Evolutionary conservation across 2,888 invertebrate species (phyloP).

Genomic region (Hofmannophila pseudospretella): DNA sequence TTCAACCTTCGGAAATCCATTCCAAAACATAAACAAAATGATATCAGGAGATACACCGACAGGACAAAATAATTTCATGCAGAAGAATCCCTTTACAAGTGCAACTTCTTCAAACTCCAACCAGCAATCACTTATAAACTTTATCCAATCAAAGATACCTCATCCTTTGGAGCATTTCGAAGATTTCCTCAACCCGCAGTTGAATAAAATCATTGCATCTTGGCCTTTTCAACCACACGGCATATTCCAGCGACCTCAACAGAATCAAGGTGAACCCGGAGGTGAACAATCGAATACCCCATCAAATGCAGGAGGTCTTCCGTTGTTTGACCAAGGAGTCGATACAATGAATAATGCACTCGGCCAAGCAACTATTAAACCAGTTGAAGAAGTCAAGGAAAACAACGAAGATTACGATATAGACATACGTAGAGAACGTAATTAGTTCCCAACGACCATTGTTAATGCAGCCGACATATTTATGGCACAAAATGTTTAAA

Average conservation of each 20-base stretch:
- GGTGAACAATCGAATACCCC: not conserved
- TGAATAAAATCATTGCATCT: not conserved
- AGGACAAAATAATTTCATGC: too few species aligned
- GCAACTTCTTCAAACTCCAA: not conserved
- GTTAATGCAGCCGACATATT: not conserved
- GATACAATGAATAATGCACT: not conserved
- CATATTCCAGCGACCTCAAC: conserved; percentile 3
- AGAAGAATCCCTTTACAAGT: too few species aligned
- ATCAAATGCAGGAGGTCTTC: not conserved
- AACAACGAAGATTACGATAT: conserved; percentile 11
- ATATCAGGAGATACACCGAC: not conserved
- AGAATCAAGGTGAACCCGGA: not conserved
- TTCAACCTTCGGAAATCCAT: not conserved
- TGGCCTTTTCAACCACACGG: conserved; percentile 2
- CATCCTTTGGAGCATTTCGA: not conserved
- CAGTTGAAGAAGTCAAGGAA: not conserved
- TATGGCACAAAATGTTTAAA: too few species aligned
- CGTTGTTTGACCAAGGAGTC: not conserved
- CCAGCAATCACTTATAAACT: not conserved
- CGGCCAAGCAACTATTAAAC: not conserved
- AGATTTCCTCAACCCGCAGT: conserved; percentile 1
- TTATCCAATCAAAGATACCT: too few species aligned
- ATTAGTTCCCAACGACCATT: too few species aligned
- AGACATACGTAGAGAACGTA: conserved; percentile 8
- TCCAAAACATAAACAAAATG: not conserved